Evolutionary conservation across 2,888 invertebrate species (phyloP).

Genomic region (Zygothrica quintamaculata): DNA sequence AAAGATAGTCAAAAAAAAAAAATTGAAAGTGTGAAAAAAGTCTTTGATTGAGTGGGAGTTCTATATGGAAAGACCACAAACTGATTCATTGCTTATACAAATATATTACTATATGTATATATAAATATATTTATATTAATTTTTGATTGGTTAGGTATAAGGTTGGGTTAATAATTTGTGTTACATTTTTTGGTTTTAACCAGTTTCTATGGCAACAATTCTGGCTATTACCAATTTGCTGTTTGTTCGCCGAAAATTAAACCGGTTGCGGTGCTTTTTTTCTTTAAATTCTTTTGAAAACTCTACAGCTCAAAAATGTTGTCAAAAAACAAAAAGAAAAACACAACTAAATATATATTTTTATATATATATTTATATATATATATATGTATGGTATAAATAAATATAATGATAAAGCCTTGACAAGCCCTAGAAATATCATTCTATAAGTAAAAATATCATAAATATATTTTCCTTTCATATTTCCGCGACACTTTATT

Average conservation of each 20-base stretch:
- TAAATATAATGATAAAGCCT: too few relatives aligned
- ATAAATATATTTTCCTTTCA: slow-evolving; percentile 35
- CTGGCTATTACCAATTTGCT: slow-evolving; percentile 36
- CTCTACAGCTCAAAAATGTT: slow-evolving; percentile 31
- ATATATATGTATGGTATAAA: slow-evolving; percentile 10
- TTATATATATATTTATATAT: slow-evolving; percentile 8
- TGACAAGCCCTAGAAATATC: slow-evolving; percentile 27
- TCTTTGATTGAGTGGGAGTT: too few relatives aligned
- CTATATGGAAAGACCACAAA: neutral
- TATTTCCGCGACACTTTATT: slow-evolving; percentile 30
- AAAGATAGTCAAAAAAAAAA: too few relatives aligned
- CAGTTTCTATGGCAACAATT: slow-evolving; percentile 40
- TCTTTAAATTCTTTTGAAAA: slow-evolving; percentile 24
- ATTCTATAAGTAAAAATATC: slow-evolving; percentile 9
- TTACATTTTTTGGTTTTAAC: slow-evolving; percentile 46
- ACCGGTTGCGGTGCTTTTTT: slow-evolving; percentile 60
- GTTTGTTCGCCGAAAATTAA: slow-evolving; percentile 46
- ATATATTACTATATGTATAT: too few relatives aligned
- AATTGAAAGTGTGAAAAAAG: too few relatives aligned
- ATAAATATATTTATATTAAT: too few relatives aligned
- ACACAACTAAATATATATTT: slow-evolving; percentile 1
- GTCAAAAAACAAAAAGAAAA: slow-evolving; percentile 8
- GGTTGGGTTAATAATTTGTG: slow-evolving; percentile 35
- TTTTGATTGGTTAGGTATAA: neutral
- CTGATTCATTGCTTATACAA: slow-evolving; percentile 1